phyloP scores from a whole-genome alignment of 2,797 vertebrate genomes.

The Eulemur rubriventer region DNA sequence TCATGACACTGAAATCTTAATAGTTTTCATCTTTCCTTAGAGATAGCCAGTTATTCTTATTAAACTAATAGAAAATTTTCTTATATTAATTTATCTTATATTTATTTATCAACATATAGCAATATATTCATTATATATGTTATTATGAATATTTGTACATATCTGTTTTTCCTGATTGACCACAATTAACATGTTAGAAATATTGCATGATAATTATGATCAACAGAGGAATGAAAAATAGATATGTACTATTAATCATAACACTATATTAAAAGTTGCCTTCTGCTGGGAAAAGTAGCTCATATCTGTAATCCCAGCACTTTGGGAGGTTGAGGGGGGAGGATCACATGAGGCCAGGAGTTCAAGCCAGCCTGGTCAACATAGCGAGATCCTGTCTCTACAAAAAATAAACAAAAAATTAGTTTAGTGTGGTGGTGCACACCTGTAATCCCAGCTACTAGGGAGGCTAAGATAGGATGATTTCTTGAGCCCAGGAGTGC shows the following conservation, averaged over 20 bases:
- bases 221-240: neutral
- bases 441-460: neutral
- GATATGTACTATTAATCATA: neutral
- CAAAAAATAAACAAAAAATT: neutral
- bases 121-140: neutral
- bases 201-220: neutral
- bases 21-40: neutral
- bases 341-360: neutral
- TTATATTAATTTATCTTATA: neutral
- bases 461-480: no score
- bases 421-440: neutral
- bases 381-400: neutral
- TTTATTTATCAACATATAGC: neutral
- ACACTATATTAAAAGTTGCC: neutral
- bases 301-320: no score
- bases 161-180: neutral
- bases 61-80: neutral
- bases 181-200: neutral
- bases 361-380: neutral
- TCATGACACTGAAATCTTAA: neutral
- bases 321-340: neutral
- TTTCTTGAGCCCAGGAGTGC: neutral
- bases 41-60: neutral
- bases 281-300: neutral
- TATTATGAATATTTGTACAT: neutral